A percentile compares a stretch with the other conserved stretches of the same genome.
phyloP scores from a whole-genome alignment of 2,888 invertebrate genomes.

The Nipponacmea schrenckii region DNA sequence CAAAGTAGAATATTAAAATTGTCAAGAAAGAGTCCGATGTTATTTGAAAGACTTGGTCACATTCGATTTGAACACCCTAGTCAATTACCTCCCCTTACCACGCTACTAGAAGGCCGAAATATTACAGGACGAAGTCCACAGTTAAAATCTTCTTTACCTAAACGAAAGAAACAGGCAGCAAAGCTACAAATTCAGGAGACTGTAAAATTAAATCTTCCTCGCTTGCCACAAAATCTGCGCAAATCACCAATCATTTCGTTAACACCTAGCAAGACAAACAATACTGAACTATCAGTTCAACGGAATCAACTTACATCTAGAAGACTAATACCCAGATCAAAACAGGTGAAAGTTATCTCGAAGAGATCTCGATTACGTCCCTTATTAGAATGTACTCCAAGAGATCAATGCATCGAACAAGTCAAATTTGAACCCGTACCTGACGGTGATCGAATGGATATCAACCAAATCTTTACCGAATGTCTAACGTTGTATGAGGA shows the following conservation, averaged over 20 bases:
- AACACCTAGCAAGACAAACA: constrained; percentile 48
- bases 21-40: no score
- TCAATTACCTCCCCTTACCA: background rate
- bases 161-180: background rate
- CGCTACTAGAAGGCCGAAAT: background rate
- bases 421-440: constrained; percentile 25
- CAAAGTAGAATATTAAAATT: background rate
- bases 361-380: constrained; percentile 38
- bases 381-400: constrained; percentile 27
- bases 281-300: constrained; percentile 36
- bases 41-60: constrained; percentile 34
- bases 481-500: no score
- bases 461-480: constrained; percentile 15
- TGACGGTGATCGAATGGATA: constrained; percentile 23
- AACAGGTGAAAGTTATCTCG: constrained; percentile 17
- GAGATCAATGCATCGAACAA: constrained; percentile 12
- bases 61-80: background rate
- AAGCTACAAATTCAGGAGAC: constrained; percentile 41
- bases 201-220: constrained; percentile 43
- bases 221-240: constrained; percentile 31
- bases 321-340: no score
- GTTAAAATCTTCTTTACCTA: background rate
- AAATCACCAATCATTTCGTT: constrained; percentile 11
- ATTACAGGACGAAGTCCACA: no score
- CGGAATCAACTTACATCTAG: background rate